Conservation (phyloP, 92 coral and sea anemone genomes). For the Galaxea fascicularis region DNA sequence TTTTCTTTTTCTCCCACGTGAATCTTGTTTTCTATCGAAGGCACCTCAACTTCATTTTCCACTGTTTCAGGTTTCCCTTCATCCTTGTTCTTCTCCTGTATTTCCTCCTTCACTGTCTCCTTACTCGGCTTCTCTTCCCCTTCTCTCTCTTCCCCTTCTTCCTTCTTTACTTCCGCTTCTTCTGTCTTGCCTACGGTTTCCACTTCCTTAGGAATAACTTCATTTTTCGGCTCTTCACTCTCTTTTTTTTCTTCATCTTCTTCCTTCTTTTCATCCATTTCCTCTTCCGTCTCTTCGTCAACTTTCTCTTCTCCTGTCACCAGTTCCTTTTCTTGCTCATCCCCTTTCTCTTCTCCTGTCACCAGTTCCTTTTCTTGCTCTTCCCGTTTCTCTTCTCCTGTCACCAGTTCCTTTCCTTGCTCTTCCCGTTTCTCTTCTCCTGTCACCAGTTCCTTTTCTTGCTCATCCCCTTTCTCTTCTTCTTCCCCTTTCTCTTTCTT, state of each 20-base stretch:
- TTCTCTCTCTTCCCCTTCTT: background rate
- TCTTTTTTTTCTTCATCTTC: slow-evolving; percentile 28
- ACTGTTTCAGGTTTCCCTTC: slow-evolving; percentile 18
- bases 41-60: slow-evolving; percentile 22
- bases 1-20: slow-evolving; percentile 19
- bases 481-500: slow-evolving; percentile 15
- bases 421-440: slow-evolving; percentile 6
- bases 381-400: slow-evolving; percentile 1
- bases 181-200: background rate
- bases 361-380: slow-evolving; percentile 4
- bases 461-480: slow-evolving; percentile 6
- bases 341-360: slow-evolving; percentile 1
- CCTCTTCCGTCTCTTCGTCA: slow-evolving; percentile 15
- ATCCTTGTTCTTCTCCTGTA: background rate
- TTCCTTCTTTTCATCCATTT: slow-evolving; percentile 24
- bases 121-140: background rate
- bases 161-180: slow-evolving; percentile 19
- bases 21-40: slow-evolving; percentile 17
- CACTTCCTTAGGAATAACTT: background rate
- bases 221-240: background rate
- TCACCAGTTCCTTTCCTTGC: slow-evolving; percentile 15
- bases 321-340: too few species aligned
- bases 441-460: slow-evolving; percentile 13
- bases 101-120: slow-evolving; percentile 9
- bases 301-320: background rate